Conservation (phyloP, 2,797 vertebrate genomes). For the Anableps anableps region DNA sequence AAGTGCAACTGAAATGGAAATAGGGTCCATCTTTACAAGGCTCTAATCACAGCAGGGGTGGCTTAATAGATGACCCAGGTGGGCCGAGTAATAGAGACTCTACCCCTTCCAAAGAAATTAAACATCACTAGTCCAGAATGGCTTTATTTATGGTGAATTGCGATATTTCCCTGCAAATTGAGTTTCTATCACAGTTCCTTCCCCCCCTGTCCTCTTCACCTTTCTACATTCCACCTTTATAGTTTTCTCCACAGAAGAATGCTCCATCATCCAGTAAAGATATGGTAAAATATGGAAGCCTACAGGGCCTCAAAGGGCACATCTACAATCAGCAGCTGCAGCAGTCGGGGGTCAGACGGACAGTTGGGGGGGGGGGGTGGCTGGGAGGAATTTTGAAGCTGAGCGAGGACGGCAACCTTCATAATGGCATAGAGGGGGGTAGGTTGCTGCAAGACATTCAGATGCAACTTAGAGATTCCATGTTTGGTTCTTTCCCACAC, state of each 20-base stretch:
- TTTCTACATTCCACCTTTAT: conserved; percentile 5
- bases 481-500: conserved; percentile 18
- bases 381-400: conserved; percentile 30
- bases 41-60: conserved; percentile 52
- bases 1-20: conserved; percentile 60
- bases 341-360: conserved; percentile 41
- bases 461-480: conserved; percentile 50
- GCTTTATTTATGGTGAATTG: conserved; percentile 5
- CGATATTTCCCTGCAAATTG: background rate
- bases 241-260: conserved; percentile 18
- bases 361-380: conserved; percentile 10
- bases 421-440: conserved; percentile 5
- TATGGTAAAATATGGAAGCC: conserved; percentile 77
- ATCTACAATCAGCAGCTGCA: conserved; percentile 55
- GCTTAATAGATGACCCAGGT: conserved; percentile 50
- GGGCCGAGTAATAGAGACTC: conserved; percentile 30
- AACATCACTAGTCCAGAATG: conserved; percentile 3
- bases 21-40: conserved; percentile 55
- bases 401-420: conserved; percentile 44
- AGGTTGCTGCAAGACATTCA: conserved; percentile 38
- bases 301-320: conserved; percentile 63
- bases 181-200: conserved; percentile 3
- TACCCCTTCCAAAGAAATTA: conserved; percentile 26
- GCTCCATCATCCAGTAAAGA: conserved; percentile 62
- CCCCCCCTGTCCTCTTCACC: background rate